phyloP scores from a whole-genome alignment of 2,797 vertebrate species.

The Monodelphis domestica region DNA sequence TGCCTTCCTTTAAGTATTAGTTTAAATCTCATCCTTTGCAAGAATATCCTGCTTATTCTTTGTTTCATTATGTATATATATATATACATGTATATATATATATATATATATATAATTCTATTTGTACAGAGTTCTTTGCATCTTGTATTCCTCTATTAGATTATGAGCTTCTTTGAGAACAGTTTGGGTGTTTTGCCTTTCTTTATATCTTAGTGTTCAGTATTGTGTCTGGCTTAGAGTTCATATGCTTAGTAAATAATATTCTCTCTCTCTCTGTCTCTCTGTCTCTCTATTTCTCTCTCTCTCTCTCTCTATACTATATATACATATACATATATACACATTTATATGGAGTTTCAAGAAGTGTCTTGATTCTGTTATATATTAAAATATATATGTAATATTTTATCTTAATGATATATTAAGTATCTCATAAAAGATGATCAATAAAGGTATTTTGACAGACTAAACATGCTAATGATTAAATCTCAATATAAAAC shows the following conservation, averaged over 20 bases:
- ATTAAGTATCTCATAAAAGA: too few relatives aligned
- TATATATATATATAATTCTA: background rate
- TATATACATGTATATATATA: background rate
- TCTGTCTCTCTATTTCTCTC: too few relatives aligned
- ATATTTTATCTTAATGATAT: too few relatives aligned
- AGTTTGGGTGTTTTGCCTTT: background rate
- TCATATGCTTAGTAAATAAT: too few relatives aligned
- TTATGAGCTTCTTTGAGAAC: background rate
- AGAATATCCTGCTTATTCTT: background rate
- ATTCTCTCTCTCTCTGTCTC: too few relatives aligned
- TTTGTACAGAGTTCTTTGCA: background rate
- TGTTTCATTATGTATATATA: background rate
- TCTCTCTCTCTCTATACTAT: too few relatives aligned
- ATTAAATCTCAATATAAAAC: background rate
- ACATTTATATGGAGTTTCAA: too few relatives aligned
- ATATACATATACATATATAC: too few relatives aligned
- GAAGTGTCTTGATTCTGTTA: too few relatives aligned
- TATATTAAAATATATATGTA: too few relatives aligned
- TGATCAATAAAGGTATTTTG: too few relatives aligned
- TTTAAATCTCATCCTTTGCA: background rate
- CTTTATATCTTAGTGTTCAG: background rate
- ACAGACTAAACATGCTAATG: background rate
- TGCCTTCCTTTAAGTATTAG: background rate
- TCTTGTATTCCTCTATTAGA: background rate
- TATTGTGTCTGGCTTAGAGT: background rate